Evolutionary conservation across 2,888 invertebrate species (phyloP), one percentile per base, ranked within the genome.

Genomic region (Morpho deidamia): DNA sequence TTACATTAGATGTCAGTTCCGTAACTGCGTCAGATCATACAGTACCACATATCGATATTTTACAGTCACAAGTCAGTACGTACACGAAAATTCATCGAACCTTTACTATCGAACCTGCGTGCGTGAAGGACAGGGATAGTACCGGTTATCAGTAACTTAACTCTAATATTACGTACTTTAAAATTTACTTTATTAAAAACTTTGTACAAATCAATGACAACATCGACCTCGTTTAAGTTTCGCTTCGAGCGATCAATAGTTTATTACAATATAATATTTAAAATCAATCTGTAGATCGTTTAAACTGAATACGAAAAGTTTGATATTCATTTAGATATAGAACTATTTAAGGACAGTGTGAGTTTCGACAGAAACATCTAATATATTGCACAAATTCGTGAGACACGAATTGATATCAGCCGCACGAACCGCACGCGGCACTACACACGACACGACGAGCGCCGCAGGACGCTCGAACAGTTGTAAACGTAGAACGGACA

Each of bases 1-100:
- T 53, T 55, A 58, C 52, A 58, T 46, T 44, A 60, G 49, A 50
- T 53, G 37, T 63, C 61, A 56, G 61, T 61, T 57, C 58, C 55
- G 54, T 55, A 53, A 60, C 59, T 59, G 58, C 48, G 58, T 49
- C 11, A 11, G 42, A 32, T 46, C 37, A 51, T 48, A 45, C 44
- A 51, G 41, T 11, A 23, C 12, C n/a, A 47, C 50, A 48, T 44
- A 48, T 44, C 11, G 46, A 41, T 56, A 53, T 51, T 41, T 34
- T 51, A 56, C 59, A 60, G 60, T 58, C 58, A 55, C 58, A 48
- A 51, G 39, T 41, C 23, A n/a, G 23, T 23, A 5, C 23, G 23
- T 5, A 23, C 23, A 5, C 23, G 23, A 23, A 3, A 23, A 5
- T 23, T 23, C 23, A 23, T 23, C 23, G 5, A 3, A 5, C 23